A percentile compares a stretch with the other conserved stretches of the same genome.
Evolutionary conservation across 2,113 vertebrate species (phyloP).

Genomic region (Oreocharis arfaki): DNA sequence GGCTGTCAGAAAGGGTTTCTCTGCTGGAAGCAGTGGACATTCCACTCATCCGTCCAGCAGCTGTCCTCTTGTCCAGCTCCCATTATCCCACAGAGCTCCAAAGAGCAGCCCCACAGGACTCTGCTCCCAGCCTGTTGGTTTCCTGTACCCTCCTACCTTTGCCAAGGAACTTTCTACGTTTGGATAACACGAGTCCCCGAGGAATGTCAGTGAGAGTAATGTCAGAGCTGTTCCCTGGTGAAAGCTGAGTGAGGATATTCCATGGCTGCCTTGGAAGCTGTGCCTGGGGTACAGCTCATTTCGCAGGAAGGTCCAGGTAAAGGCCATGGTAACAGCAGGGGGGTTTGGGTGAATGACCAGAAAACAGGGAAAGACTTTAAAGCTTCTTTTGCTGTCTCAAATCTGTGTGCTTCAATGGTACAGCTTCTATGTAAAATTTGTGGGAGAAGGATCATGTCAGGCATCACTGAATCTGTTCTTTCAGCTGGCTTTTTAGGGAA

Average conservation of each 20-base stretch:
- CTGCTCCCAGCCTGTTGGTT: accelerated
- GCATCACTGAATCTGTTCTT: neutral
- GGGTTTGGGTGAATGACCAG: neutral
- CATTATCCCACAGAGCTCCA: accelerated
- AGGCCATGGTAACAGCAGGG: neutral
- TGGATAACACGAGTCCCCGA: accelerated
- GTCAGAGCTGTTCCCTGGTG: neutral
- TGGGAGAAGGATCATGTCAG: neutral
- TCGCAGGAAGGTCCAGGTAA: neutral
- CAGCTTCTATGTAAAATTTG: neutral
- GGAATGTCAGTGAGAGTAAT: neutral
- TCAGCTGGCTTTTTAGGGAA: neutral
- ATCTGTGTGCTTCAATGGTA: neutral
- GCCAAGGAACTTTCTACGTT: neutral
- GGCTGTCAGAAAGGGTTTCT: neutral
- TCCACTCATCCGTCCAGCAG: neutral
- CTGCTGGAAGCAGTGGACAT: neutral
- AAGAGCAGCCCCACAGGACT: neutral
- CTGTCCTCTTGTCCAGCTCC: neutral
- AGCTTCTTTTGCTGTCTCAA: neutral
- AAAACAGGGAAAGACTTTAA: neutral
- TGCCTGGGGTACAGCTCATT: neutral
- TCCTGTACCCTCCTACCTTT: neutral
- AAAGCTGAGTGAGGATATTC: neutral
- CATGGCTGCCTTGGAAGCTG: neutral